Percentiles rank a stretch among this genome's conserved stretches.
Conservation (phyloP, 1,140 invertebrate genomes). For the Panagrolaimus sp. region DNA sequence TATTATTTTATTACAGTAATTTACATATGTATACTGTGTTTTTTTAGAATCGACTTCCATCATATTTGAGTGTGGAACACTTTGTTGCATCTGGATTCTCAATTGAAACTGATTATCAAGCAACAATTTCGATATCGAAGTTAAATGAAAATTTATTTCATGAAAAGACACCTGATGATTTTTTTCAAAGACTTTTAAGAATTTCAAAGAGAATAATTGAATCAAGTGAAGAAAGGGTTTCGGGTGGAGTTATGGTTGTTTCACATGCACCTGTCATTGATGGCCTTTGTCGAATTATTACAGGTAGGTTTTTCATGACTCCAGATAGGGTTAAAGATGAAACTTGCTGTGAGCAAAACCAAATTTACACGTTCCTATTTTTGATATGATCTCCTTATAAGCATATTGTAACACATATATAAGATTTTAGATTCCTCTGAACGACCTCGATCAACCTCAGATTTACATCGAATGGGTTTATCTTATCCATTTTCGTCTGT, state of each 20-base stretch:
- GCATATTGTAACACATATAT: too few species aligned
- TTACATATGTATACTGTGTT: not conserved
- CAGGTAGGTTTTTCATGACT: slow-evolving; percentile 20
- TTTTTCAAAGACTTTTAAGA: slow-evolving; percentile 23
- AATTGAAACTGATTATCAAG: slow-evolving; percentile 32
- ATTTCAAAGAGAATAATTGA: slow-evolving; percentile 34
- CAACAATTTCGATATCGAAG: slow-evolving; percentile 24
- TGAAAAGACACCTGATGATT: slow-evolving; percentile 29
- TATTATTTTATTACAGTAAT: not conserved
- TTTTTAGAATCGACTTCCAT: slow-evolving; percentile 21
- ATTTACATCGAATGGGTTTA: too few species aligned
- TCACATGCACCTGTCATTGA: slow-evolving; percentile 35
- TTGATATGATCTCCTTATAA: too few species aligned
- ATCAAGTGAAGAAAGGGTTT: slow-evolving; percentile 4
- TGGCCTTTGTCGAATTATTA: slow-evolving; percentile 25
- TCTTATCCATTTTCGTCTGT: too few species aligned
- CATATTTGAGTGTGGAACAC: slow-evolving; percentile 22
- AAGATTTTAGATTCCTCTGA: too few species aligned
- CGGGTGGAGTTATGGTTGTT: slow-evolving; percentile 32
- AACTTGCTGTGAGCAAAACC: too few species aligned
- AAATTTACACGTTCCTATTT: too few species aligned
- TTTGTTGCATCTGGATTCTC: slow-evolving; percentile 17
- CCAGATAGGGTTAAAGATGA: too few species aligned
- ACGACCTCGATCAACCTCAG: too few species aligned
- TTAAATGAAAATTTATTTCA: slow-evolving; percentile 28